phyloP scores from a whole-genome alignment of 2,113 vertebrate genomes.

The Rhabdornis inornatus region DNA sequence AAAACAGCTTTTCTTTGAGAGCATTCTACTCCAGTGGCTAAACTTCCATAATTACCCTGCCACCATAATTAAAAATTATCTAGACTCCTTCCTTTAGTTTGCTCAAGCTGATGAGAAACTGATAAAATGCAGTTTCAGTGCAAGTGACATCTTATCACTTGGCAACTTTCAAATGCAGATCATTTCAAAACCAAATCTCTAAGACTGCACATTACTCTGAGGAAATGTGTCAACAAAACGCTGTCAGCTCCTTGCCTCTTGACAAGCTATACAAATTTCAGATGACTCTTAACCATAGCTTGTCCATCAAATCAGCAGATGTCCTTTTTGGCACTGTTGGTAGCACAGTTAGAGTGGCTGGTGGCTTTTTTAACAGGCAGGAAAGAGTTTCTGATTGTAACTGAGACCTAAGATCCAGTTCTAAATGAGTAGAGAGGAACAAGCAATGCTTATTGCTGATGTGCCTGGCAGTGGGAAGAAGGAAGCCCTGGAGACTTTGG shows the following conservation, averaged over 20 bases:
- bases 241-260: conserved; percentile 33
- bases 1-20: conserved; percentile 22
- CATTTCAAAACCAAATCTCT: conserved; percentile 34
- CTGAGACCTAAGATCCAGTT: neutral
- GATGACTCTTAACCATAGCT: neutral
- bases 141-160: conserved; percentile 13
- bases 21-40: neutral
- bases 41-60: neutral
- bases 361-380: neutral
- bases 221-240: conserved; percentile 50
- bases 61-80: conserved; percentile 8
- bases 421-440: neutral
- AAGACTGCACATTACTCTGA: neutral
- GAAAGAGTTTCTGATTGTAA: neutral
- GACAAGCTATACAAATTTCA: conserved; percentile 25
- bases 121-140: neutral
- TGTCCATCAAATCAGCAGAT: conserved; percentile 45
- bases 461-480: neutral
- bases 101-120: neutral
- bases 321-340: neutral
- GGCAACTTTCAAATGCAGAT: neutral
- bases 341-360: neutral
- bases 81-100: neutral
- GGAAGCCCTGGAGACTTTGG: neutral
- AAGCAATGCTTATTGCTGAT: neutral